Percentiles rank a stretch among this genome's conserved stretches.
Evolutionary conservation across 1,140 invertebrate genomes (phyloP).

Genomic region (Luehdorfia chinensis): DNA sequence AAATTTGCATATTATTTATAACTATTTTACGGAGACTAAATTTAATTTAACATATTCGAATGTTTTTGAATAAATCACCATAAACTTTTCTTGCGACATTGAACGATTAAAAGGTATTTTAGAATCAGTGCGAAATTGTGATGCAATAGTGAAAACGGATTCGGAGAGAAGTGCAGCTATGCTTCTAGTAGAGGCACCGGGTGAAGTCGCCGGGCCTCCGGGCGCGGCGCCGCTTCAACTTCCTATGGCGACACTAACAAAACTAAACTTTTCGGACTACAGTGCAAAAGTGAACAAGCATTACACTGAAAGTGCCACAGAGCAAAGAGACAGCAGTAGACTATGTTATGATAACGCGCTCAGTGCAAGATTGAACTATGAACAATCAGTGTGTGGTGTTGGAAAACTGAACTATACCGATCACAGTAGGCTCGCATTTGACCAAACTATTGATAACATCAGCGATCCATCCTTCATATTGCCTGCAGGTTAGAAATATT

Average conservation of each 20-base stretch:
- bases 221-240: conserved; percentile 65
- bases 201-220: conserved; percentile 72
- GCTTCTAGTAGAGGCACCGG: conserved; percentile 70
- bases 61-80: neutral
- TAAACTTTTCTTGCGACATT: neutral
- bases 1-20: conserved; percentile 2
- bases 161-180: conserved; percentile 50
- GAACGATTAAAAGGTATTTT: conserved; percentile 7
- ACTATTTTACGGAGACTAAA: neutral
- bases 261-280: conserved; percentile 67
- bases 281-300: conserved; percentile 65
- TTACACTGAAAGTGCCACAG: conserved; percentile 35
- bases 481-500: conserved; percentile 50
- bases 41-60: too few species aligned
- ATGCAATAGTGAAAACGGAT: conserved; percentile 42
- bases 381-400: conserved; percentile 48
- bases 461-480: conserved; percentile 57
- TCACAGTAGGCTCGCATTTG: conserved; percentile 53
- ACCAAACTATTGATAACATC: conserved; percentile 50
- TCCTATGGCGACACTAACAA: conserved; percentile 65
- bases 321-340: conserved; percentile 47
- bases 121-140: conserved; percentile 26
- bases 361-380: conserved; percentile 54
- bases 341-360: conserved; percentile 59
- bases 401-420: conserved; percentile 57